A percentile compares a stretch with the other conserved stretches of the same genome.
phyloP scores from a whole-genome alignment of 2,113 vertebrate species.

The Terrapene triunguis region DNA sequence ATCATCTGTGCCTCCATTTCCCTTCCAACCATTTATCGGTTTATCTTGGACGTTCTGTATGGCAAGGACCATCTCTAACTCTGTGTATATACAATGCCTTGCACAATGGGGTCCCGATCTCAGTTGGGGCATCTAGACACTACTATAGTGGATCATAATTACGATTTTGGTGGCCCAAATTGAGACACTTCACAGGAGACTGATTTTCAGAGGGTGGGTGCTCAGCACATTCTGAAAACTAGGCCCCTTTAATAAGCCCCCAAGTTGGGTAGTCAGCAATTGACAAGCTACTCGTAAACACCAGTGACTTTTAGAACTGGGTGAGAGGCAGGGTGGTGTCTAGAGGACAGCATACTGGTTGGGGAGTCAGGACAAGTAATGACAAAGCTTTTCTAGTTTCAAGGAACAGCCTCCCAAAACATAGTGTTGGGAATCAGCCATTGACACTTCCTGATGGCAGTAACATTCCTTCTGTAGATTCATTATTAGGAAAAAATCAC shows the following conservation, averaged over 20 bases:
- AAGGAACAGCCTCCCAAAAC: neutral
- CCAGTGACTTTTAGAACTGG: neutral
- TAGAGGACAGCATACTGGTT: neutral
- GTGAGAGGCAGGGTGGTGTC: neutral
- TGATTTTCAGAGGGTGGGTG: neutral
- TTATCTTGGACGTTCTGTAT: neutral
- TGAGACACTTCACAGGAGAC: neutral
- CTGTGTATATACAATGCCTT: neutral
- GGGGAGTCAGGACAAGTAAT: neutral
- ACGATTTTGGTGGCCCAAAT: neutral
- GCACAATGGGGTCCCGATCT: neutral
- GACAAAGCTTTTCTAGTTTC: rapidly evolving
- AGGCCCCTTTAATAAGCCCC: no score
- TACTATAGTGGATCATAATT: neutral
- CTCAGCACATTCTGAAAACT: no score
- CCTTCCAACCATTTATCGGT: neutral
- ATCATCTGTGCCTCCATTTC: neutral
- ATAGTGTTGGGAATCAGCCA: neutral
- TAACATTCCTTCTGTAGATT: rapidly evolving
- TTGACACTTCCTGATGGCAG: neutral
- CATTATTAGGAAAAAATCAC: neutral
- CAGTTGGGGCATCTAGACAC: neutral
- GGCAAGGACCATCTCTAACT: neutral
- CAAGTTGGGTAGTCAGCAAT: neutral
- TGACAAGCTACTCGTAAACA: neutral